These are phyloP conservation scores for Gymnarchus niloticus DNA, from an alignment of 2,113 vertebrate species.

Conservation along the genomic window DNA sequence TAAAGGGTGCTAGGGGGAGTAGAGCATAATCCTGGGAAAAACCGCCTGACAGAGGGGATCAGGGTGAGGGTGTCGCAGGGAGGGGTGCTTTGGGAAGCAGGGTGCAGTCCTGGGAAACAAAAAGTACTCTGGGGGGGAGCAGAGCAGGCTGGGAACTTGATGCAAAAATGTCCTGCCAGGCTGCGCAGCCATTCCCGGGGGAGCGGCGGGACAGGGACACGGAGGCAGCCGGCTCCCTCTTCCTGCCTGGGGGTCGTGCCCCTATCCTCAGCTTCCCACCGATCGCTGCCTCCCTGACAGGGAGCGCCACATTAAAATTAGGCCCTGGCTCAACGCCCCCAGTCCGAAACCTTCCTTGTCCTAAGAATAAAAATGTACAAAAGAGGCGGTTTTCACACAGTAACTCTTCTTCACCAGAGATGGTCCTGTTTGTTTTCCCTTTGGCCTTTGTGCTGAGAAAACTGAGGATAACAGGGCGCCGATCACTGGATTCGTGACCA, in stretches of 20 bases:
- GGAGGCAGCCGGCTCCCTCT: slow-evolving; percentile 74
- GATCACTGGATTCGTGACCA: slow-evolving; percentile 16
- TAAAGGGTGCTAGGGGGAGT: neutral
- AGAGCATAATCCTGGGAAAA: slow-evolving; percentile 21
- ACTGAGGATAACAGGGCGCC: slow-evolving; percentile 32
- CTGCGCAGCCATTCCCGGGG: slow-evolving; percentile 70
- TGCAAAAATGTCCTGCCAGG: slow-evolving; percentile 80
- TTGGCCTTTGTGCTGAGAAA: slow-evolving; percentile 24
- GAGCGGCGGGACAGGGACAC: slow-evolving; percentile 65
- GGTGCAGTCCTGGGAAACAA: slow-evolving; percentile 62
- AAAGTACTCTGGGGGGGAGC: slow-evolving; percentile 33
- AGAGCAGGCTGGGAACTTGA: slow-evolving; percentile 78
- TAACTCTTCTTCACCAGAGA: slow-evolving; percentile 46
- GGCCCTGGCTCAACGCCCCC: slow-evolving; percentile 72
- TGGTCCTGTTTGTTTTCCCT: slow-evolving; percentile 30
- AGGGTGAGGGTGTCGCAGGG: neutral
- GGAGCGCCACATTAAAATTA: slow-evolving; percentile 78
- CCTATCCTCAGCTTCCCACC: slow-evolving; percentile 95
- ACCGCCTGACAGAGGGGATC: neutral
- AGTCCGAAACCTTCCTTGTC: slow-evolving; percentile 58
- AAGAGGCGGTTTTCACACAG: slow-evolving; percentile 67
- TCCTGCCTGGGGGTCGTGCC: slow-evolving; percentile 86
- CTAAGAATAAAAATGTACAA: slow-evolving; percentile 55
- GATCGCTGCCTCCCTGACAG: slow-evolving; percentile 63
- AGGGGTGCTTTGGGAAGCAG: slow-evolving; percentile 33